Base-by-base conservation (phyloP, 2,113 vertebrate genomes). In the Alosa alosa region DNA sequence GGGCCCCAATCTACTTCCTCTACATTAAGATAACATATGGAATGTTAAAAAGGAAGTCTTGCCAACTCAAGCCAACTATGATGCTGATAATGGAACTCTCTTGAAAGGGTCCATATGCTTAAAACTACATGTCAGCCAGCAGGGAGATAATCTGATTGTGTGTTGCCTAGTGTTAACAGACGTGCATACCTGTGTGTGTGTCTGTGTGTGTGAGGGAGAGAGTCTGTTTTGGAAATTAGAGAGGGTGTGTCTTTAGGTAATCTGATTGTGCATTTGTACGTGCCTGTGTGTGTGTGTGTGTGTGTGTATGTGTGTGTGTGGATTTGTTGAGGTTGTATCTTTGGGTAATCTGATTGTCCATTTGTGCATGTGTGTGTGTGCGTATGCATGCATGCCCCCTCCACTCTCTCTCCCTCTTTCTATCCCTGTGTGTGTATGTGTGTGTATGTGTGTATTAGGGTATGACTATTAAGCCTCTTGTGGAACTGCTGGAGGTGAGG, bases 401-500 rank as follows among this genome's bases (percentile, higher is more conserved):
- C 50, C 49, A 9, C 49, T 9, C 49, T 47, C 46, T 47, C 4
- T 47, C 46, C 46, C 5, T 3, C 0, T 86, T 31, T 31, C 31
- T 31, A 31, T 31, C 15, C 25, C 82, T 22, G 41, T 81, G 31
- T 72, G 25, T 31, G 25, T 31, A 10, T 11, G 39, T 55, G 18
- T 9, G 13, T 45, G 78, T 31, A 36, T n/a, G 86, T 86, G 0
- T 89, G 83, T 89, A 86, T 41, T 88, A 97, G 95, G 95, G 95
- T 50, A 96, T 96, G 95, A 96, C 95, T 72, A 97, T 96, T 52
- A 93, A 93, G 36, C 96, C 96, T 83, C 93, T 97, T 0, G 95
- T 96, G 0, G 94, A 97, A 86, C 93, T 97, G 55, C 25, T 97
- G 90, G 94, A 96, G 86, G 96, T 96, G 81, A 96, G 96, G 91